These are phyloP conservation scores for Listronotus bonariensis DNA, from an alignment of 1,140 invertebrate species.

Conservation along the genomic window DNA sequence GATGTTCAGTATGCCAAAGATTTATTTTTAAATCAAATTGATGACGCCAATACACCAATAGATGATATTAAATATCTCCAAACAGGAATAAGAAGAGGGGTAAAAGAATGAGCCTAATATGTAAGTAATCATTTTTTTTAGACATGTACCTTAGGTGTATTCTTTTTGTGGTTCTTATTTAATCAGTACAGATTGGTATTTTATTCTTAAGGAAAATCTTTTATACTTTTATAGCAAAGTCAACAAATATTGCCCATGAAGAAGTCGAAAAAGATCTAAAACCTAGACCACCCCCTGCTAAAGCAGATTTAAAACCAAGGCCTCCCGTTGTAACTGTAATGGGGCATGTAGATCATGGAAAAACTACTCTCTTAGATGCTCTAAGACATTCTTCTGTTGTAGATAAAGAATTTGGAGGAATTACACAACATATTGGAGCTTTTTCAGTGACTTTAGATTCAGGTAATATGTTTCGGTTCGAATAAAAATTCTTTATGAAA, in stretches of 20 bases:
- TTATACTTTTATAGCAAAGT: slow-evolving; percentile 37
- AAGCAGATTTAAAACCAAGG: slow-evolving; percentile 66
- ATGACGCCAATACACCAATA: slow-evolving; percentile 42
- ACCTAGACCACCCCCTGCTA: slow-evolving; percentile 62
- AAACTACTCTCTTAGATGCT: slow-evolving; percentile 94
- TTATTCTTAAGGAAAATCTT: background rate
- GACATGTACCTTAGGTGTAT: background rate
- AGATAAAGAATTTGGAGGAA: slow-evolving; percentile 95
- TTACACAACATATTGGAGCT: slow-evolving; percentile 99
- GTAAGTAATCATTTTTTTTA: slow-evolving; percentile 6
- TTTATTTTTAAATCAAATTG: slow-evolving; percentile 49
- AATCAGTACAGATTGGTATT: background rate
- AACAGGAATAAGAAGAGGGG: slow-evolving; percentile 47
- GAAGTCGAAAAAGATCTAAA: slow-evolving; percentile 45
- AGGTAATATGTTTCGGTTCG: slow-evolving; percentile 43
- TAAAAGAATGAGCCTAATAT: slow-evolving; percentile 48
- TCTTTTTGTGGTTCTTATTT: background rate
- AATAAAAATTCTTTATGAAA: background rate
- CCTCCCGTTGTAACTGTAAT: slow-evolving; percentile 96
- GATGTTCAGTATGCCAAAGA: slow-evolving; percentile 54
- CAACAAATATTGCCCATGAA: slow-evolving; percentile 38
- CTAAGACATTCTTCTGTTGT: slow-evolving; percentile 87
- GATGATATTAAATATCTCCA: slow-evolving; percentile 48
- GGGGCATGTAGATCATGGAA: slow-evolving; percentile 99
- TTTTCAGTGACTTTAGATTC: slow-evolving; percentile 82